These are phyloP conservation scores for Agonopterix alstromeriana DNA, from an alignment of 2,888 invertebrate species.

Conservation along the genomic window DNA sequence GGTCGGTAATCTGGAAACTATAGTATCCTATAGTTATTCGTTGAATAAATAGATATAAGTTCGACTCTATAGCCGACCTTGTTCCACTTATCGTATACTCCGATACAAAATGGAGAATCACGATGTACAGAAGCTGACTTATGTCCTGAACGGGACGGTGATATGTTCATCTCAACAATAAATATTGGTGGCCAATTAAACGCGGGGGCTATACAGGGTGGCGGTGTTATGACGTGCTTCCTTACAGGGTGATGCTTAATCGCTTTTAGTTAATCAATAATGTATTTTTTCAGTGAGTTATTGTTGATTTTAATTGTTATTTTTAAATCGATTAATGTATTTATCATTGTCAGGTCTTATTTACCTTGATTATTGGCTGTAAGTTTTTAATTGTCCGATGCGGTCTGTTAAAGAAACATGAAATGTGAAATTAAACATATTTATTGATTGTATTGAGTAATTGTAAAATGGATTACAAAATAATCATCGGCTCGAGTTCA, in stretches of 20 bases:
- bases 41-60: background rate
- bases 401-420: no score
- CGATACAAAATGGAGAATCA: slow-evolving; percentile 72
- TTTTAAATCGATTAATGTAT: background rate
- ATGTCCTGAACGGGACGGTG: slow-evolving; percentile 57
- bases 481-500: no score
- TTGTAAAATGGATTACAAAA: no score
- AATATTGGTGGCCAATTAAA: slow-evolving; percentile 72
- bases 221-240: slow-evolving; percentile 2
- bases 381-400: no score
- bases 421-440: no score
- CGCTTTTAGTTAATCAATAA: background rate
- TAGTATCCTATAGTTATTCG: no score
- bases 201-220: slow-evolving; percentile 30
- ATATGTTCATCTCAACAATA: slow-evolving; percentile 75
- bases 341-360: no score
- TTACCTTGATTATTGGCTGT: no score
- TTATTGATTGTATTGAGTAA: no score
- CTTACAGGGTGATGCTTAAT: background rate
- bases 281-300: background rate
- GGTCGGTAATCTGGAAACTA: no score
- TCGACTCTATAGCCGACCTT: slow-evolving; percentile 27
- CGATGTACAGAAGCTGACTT: slow-evolving; percentile 70
- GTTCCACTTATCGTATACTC: slow-evolving; percentile 61
- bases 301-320: background rate